phyloP scores from a whole-genome alignment of 2,797 vertebrate species.

The Tokudaia muenninki region DNA sequence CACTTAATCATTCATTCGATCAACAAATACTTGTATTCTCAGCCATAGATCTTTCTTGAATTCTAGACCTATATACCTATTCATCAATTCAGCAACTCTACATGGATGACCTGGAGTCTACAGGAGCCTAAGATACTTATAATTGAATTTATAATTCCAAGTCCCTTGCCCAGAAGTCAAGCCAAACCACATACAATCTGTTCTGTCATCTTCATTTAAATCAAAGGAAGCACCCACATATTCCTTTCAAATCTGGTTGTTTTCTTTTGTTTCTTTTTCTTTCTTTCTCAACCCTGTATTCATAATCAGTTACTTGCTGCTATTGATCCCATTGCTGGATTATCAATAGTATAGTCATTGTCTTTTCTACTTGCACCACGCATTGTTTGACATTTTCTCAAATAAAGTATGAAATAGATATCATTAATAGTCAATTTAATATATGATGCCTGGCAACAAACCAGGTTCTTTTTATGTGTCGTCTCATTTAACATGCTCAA shows the following conservation, averaged over 20 bases:
- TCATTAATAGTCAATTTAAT: conserved; percentile 25
- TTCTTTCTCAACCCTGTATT: conserved; percentile 15
- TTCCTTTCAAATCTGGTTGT: background rate
- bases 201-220: background rate
- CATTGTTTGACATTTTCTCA: background rate
- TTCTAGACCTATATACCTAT: background rate
- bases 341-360: background rate
- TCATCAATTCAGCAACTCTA: conserved; percentile 1
- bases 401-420: conserved; percentile 38
- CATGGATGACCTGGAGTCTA: background rate
- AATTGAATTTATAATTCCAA: conserved; percentile 21
- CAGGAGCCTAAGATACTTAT: background rate
- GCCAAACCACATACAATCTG: background rate
- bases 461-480: background rate
- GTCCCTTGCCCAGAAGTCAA: background rate
- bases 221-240: background rate
- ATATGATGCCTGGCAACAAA: background rate
- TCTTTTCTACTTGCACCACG: conserved; percentile 31
- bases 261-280: background rate
- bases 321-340: background rate
- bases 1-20: conserved; percentile 32
- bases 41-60: background rate
- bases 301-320: background rate
- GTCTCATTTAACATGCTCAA: background rate
- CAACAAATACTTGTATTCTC: conserved; percentile 14